Evolutionary conservation across 2,888 invertebrate species (phyloP).

Genomic region (Trichopoda pennipes): DNA sequence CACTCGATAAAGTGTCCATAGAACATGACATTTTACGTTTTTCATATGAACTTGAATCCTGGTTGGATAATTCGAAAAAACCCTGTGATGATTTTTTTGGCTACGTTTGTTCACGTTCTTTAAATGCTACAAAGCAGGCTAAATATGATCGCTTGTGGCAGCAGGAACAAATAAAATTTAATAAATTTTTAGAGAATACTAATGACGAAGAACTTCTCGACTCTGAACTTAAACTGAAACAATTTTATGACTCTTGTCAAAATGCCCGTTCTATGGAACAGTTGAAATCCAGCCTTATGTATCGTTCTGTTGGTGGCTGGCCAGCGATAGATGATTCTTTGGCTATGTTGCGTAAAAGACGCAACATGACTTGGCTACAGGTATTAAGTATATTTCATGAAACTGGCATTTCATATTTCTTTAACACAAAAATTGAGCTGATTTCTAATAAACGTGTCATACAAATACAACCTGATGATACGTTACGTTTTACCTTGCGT

Average conservation of each 20-base stretch:
- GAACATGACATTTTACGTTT: slow-evolving; percentile 75
- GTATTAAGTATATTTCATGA: slow-evolving; percentile 76
- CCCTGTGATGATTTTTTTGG: slow-evolving; percentile 78
- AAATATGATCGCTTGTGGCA: slow-evolving; percentile 69
- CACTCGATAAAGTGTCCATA: slow-evolving; percentile 57
- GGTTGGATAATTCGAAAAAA: slow-evolving; percentile 72
- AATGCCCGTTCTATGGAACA: slow-evolving; percentile 73
- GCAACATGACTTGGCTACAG: slow-evolving; percentile 75
- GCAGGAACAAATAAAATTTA: slow-evolving; percentile 75
- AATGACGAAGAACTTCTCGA: slow-evolving; percentile 74
- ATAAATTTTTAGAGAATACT: slow-evolving; percentile 72
- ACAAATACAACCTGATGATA: slow-evolving; percentile 72
- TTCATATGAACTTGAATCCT: slow-evolving; percentile 74
- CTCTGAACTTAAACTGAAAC: slow-evolving; percentile 76
- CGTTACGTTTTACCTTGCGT: slow-evolving; percentile 73
- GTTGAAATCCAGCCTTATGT: slow-evolving; percentile 74
- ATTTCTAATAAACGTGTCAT: slow-evolving; percentile 77
- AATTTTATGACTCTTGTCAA: slow-evolving; percentile 77
- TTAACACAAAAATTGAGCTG: slow-evolving; percentile 74
- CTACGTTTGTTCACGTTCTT: slow-evolving; percentile 75
- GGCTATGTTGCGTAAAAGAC: slow-evolving; percentile 69
- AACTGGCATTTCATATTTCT: slow-evolving; percentile 77
- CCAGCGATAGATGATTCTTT: slow-evolving; percentile 75
- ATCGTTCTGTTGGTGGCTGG: slow-evolving; percentile 77
- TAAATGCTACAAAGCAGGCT: slow-evolving; percentile 69